These are phyloP conservation scores for Meteorus colon DNA, from an alignment of 2,888 invertebrate species.

Conservation along the genomic window DNA sequence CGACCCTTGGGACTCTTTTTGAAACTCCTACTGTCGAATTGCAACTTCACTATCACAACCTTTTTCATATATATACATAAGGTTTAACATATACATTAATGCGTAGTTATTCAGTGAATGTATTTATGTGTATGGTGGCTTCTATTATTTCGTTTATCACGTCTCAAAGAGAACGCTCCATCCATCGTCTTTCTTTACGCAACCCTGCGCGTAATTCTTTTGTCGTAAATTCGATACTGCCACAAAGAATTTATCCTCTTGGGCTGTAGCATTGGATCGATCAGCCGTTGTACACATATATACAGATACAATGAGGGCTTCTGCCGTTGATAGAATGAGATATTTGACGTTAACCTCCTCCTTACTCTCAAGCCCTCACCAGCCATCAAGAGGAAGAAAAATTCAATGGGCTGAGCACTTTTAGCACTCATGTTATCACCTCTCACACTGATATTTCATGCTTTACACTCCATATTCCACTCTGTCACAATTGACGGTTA, in stretches of 20 bases:
- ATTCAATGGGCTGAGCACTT: conserved; percentile 3
- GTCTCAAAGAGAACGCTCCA: background rate
- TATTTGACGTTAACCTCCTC: conserved; percentile 28
- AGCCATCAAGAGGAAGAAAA: background rate
- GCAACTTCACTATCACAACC: conserved; percentile 22
- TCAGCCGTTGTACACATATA: background rate
- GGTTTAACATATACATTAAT: too few relatives aligned
- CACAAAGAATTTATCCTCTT: conserved; percentile 25
- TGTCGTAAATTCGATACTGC: conserved; percentile 41
- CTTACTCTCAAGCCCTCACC: background rate
- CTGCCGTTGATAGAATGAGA: background rate
- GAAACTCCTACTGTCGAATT: conserved; percentile 34
- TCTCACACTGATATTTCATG: conserved; percentile 10
- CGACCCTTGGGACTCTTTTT: conserved; percentile 35
- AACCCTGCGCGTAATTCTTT: conserved; percentile 33
- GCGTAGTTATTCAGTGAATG: background rate
- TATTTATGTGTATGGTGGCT: background rate
- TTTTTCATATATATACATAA: background rate
- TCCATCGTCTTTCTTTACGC: conserved; percentile 3
- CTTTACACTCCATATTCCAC: background rate
- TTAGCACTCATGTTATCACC: conserved; percentile 10
- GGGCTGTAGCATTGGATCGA: conserved; percentile 14
- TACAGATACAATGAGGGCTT: background rate
- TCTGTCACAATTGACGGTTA: background rate
- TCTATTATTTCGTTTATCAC: background rate